These are phyloP conservation scores for Noctua fimbriata DNA, from an alignment of 2,888 invertebrate genomes.

Conservation along the genomic window DNA sequence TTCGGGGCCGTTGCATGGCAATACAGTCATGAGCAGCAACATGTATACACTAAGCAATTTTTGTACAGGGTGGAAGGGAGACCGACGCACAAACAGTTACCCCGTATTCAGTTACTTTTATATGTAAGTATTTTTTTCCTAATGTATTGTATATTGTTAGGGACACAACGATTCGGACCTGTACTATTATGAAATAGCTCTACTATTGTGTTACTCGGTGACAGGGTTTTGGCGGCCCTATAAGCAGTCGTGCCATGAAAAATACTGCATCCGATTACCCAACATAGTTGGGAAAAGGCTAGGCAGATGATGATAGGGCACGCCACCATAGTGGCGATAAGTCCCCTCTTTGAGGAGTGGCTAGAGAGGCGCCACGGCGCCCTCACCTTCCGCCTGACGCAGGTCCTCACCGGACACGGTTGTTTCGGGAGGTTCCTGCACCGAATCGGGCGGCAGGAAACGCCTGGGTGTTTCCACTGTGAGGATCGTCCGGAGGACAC, in stretches of 20 bases:
- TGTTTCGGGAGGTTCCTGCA: no score
- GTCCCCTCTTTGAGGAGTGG: no score
- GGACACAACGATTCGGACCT: background rate
- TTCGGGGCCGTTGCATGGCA: conserved; percentile 66
- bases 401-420: no score
- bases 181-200: background rate
- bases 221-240: no score
- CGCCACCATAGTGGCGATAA: no score
- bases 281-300: background rate
- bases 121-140: background rate
- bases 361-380: no score
- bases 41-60: background rate
- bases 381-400: no score
- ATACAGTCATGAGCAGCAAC: conserved; percentile 10
- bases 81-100: background rate
- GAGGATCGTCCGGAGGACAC: no score
- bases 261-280: background rate
- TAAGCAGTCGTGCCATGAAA: no score
- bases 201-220: background rate
- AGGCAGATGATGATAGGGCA: background rate
- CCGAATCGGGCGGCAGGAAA: no score
- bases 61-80: background rate
- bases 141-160: background rate
- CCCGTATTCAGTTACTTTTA: background rate
- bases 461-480: no score